These are phyloP conservation scores for Gnatocerus cornutus DNA, from an alignment of 2,888 invertebrate genomes.

Conservation along the genomic window DNA sequence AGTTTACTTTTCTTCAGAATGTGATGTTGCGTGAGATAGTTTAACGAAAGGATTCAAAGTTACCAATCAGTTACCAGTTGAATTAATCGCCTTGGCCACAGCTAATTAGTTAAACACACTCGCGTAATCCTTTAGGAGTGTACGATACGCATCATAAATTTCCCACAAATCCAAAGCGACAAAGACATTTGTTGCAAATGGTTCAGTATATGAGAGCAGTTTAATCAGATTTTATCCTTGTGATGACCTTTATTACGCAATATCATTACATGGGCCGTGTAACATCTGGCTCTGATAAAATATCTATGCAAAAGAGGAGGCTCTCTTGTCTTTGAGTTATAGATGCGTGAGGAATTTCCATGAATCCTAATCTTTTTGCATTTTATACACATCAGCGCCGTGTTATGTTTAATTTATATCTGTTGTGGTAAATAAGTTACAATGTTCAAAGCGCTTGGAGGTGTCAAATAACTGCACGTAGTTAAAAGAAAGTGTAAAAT, in stretches of 20 bases:
- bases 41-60: constrained; percentile 8
- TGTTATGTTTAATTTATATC: constrained; percentile 27
- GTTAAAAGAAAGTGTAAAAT: background rate
- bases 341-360: constrained; percentile 29
- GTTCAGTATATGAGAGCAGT: constrained; percentile 3
- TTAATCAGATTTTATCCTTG: constrained; percentile 34
- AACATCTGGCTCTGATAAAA: constrained; percentile 35
- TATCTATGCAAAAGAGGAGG: constrained; percentile 34
- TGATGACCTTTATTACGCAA: constrained; percentile 39
- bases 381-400: constrained; percentile 18
- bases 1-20: constrained; percentile 26
- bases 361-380: constrained; percentile 20
- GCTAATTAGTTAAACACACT: constrained; percentile 6
- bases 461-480: background rate
- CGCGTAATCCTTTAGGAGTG: constrained; percentile 20
- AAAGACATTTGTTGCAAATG: constrained; percentile 10
- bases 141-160: constrained; percentile 15
- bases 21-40: constrained; percentile 22
- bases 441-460: background rate
- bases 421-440: constrained; percentile 2
- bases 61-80: background rate
- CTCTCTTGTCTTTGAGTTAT: constrained; percentile 17
- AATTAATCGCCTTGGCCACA: constrained; percentile 13
- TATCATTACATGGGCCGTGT: constrained; percentile 10
- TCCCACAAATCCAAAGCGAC: constrained; percentile 7